Conservation (phyloP, 2,113 vertebrate species). For the Syngnathus floridae region DNA sequence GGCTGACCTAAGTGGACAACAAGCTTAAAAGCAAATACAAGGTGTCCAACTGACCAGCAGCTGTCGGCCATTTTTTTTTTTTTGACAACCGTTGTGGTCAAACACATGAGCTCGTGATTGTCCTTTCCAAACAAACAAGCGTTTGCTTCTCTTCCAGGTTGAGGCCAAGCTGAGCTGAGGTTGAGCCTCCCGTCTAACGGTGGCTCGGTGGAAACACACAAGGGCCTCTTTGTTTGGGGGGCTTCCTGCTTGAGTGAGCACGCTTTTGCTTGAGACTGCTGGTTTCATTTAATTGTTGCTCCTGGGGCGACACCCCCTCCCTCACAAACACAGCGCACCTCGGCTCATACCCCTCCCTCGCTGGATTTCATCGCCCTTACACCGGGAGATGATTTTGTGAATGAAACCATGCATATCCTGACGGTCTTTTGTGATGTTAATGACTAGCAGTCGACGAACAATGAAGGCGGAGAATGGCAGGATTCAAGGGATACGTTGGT, state of each 20-base stretch:
- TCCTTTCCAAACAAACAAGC: slow-evolving; percentile 59
- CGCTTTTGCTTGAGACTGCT: slow-evolving; percentile 51
- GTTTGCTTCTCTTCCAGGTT: slow-evolving; percentile 51
- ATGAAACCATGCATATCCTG: slow-evolving; percentile 81
- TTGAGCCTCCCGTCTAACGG: slow-evolving; percentile 50
- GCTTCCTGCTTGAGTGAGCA: slow-evolving; percentile 50
- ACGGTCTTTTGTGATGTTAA: slow-evolving; percentile 86
- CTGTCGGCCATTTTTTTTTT: neutral
- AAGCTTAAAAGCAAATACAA: slow-evolving; percentile 9
- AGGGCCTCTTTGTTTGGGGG: slow-evolving; percentile 49
- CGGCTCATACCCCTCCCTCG: slow-evolving; percentile 63
- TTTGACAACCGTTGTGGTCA: no score
- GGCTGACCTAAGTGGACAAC: neutral
- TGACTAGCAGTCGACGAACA: slow-evolving; percentile 67
- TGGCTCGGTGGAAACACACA: slow-evolving; percentile 54
- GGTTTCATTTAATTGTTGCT: slow-evolving; percentile 64
- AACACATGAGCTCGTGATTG: slow-evolving; percentile 51
- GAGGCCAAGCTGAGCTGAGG: slow-evolving; percentile 44
- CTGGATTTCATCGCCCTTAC: slow-evolving; percentile 77
- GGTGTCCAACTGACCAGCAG: slow-evolving; percentile 6
- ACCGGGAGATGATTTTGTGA: slow-evolving; percentile 86
- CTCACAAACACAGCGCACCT: neutral
- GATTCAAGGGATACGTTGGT: slow-evolving; percentile 63
- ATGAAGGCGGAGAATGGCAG: slow-evolving; percentile 61
- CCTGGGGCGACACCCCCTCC: slow-evolving; percentile 41